phyloP scores from a whole-genome alignment of 2,113 vertebrate species.

The Cheirogaleus medius region DNA sequence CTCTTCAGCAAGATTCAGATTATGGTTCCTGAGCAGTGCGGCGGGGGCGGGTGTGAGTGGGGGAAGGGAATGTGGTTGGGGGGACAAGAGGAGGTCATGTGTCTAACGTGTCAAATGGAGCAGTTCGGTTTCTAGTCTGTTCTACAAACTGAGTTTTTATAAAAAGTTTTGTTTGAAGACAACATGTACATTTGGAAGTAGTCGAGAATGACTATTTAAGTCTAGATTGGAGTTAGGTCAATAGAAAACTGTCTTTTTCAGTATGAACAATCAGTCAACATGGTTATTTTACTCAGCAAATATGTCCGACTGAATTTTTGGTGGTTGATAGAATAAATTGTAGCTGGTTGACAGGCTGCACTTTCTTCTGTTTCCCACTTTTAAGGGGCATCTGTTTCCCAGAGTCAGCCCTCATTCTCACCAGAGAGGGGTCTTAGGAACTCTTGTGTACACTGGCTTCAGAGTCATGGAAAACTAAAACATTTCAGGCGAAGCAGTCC shows the following conservation, averaged over 20 bases:
- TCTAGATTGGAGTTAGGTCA: background rate
- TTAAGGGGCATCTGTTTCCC: background rate
- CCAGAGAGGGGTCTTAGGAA: background rate
- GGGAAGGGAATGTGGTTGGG: background rate
- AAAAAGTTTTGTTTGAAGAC: background rate
- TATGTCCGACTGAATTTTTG: background rate
- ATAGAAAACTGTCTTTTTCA: background rate
- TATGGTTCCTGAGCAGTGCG: fast-evolving
- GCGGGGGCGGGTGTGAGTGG: fast-evolving
- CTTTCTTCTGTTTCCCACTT: background rate
- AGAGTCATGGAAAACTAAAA: background rate
- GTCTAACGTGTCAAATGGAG: background rate
- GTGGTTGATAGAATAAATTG: background rate
- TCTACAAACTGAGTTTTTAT: background rate
- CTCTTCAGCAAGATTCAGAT: background rate
- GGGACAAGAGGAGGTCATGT: background rate
- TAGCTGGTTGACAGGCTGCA: background rate
- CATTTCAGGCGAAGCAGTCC: background rate
- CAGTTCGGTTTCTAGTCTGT: background rate
- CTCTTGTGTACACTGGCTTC: background rate
- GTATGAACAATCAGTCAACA: background rate
- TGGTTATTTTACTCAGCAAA: background rate
- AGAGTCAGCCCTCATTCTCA: background rate
- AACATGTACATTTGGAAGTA: background rate
- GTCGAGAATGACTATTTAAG: background rate